Evolutionary conservation across 2,888 invertebrate genomes (phyloP).

Genomic region (Microctonus aethiopoides): DNA sequence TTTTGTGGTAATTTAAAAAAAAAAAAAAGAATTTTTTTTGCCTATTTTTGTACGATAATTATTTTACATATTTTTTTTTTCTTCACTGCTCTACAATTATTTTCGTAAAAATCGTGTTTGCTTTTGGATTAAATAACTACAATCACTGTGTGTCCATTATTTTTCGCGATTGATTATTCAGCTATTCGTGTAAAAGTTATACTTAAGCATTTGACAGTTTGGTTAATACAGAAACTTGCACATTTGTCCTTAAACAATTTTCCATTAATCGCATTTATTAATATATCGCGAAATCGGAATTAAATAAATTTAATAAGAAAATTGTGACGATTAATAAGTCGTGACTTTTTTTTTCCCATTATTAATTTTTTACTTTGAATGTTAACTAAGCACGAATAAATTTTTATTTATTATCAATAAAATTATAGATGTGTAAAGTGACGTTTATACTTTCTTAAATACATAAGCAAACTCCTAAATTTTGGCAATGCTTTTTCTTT

Average conservation of each 20-base stretch:
- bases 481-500: constrained; percentile 8
- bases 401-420: constrained; percentile 3
- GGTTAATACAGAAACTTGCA: constrained; percentile 20
- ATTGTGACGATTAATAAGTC: constrained; percentile 31
- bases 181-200: constrained; percentile 52
- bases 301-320: constrained; percentile 7
- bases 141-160: constrained; percentile 32
- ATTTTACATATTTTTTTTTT: constrained; percentile 17
- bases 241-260: constrained; percentile 22
- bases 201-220: constrained; percentile 50
- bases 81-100: constrained; percentile 31
- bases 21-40: constrained; percentile 30
- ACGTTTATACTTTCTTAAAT: background rate
- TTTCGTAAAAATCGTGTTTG: constrained; percentile 47
- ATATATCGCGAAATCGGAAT: background rate
- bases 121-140: constrained; percentile 36
- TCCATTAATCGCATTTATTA: background rate
- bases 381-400: constrained; percentile 3
- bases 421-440: background rate
- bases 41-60: constrained; percentile 22
- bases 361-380: constrained; percentile 19
- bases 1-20: constrained; percentile 24
- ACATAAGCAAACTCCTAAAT: constrained; percentile 18
- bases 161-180: constrained; percentile 37
- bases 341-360: constrained; percentile 32